Evolutionary conservation across 2,113 vertebrate species (phyloP), one percentile per base, ranked within the genome.

Genomic region (Ophiodon elongatus): DNA sequence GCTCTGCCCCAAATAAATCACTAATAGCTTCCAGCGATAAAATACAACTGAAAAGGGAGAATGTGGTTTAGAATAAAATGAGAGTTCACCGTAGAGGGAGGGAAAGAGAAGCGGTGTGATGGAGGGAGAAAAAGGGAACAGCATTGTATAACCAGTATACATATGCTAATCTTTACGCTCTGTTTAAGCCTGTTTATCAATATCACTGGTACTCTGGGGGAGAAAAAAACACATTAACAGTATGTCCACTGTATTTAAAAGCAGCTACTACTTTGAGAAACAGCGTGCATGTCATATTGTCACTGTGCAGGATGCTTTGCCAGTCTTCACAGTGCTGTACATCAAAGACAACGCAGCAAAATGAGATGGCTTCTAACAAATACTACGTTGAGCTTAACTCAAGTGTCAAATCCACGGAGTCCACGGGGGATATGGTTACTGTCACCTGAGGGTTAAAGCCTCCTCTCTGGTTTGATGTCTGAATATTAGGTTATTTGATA

Each of bases 401-500:
- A 79, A 83, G 62, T 76, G 76, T 86, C 84, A 88, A 80, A 89
- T 75, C 81, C 72, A 14, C 65, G 1, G 21, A 41, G 69, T 83
- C 87, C 80, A 57, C 63, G 2, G 85, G 73, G 90, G 84, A 91
- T 89, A 54, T n/a, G 83, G 88, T 89, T 86, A 45, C 90, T 85
- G 91, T 91, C 90, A 91, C 91, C 86, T 88, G 87, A 84, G 87
- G 80, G 79, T 82, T 88, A 81, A 78, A 79, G 77, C 83, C 80
- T 86, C 75, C 69, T 75, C 67, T 66, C 69, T 15, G 62, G 80
- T 88, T 85, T 89, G 85, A 88, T 86, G 88, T 85, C 79, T 80
- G 84, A 77, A 80, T 82, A 76, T 87, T 37, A 79, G 70, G 87
- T 86, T 85, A 89, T 90, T 84, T 88, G 86, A 91, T 89, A 76